These are phyloP conservation scores for Phasianus colchicus DNA, from an alignment of 2,113 vertebrate genomes.

Conservation along the genomic window DNA sequence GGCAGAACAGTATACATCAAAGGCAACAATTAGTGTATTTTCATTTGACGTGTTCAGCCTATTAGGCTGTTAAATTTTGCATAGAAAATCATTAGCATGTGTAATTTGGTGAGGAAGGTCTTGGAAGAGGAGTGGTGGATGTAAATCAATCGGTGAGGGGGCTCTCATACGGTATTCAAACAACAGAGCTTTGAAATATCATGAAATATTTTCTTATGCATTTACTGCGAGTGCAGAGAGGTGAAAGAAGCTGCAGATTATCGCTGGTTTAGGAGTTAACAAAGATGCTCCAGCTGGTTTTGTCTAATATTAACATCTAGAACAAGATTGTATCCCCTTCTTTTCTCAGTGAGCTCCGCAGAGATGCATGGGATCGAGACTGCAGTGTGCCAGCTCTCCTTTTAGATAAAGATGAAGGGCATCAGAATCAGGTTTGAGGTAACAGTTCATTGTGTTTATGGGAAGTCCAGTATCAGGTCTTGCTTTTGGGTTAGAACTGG, in stretches of 20 bases:
- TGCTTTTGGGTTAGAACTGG: not conserved
- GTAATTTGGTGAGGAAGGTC: constrained; percentile 49
- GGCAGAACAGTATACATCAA: constrained; percentile 56
- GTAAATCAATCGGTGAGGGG: constrained; percentile 44
- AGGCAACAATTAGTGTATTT: constrained; percentile 58
- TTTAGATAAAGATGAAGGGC: not conserved
- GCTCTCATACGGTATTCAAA: not conserved
- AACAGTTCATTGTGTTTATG: not conserved
- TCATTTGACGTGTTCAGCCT: constrained; percentile 51
- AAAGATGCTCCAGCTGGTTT: not conserved
- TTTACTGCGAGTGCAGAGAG: not conserved
- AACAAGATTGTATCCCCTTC: not conserved
- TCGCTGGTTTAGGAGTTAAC: not conserved
- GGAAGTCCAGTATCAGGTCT: not conserved
- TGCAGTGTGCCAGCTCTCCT: not conserved
- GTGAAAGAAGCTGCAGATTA: not conserved
- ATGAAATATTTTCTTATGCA: not conserved
- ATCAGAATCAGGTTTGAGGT: not conserved
- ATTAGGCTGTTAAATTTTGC: constrained; percentile 72
- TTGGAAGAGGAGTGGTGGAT: constrained; percentile 47
- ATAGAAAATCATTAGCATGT: constrained; percentile 66
- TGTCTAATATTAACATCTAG: constrained; percentile 2
- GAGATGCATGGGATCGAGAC: not conserved
- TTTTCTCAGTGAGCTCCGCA: not conserved
- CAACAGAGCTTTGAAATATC: not conserved